These are phyloP conservation scores for Pristionchus maxplancki DNA, from an alignment of 2,888 invertebrate species.

Conservation along the genomic window DNA sequence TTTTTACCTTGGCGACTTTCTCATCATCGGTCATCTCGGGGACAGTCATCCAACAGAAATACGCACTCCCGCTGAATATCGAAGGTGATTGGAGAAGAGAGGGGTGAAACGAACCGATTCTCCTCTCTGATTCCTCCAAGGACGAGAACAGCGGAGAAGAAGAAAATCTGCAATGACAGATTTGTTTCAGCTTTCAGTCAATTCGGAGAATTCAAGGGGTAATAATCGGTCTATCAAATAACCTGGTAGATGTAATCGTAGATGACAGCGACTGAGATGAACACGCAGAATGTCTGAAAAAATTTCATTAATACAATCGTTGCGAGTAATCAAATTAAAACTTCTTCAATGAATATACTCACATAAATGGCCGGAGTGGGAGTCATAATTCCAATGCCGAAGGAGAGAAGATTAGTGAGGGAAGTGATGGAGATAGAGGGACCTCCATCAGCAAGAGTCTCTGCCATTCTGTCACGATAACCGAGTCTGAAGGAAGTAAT, in stretches of 20 bases:
- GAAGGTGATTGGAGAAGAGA: background rate
- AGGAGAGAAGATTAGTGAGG: slow-evolving; percentile 75
- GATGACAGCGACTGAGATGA: slow-evolving; percentile 74
- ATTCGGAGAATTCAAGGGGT: background rate
- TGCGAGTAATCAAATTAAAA: background rate
- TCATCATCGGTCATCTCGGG: slow-evolving; percentile 56
- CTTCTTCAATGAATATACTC: background rate
- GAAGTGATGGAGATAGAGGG: slow-evolving; percentile 77
- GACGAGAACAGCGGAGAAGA: slow-evolving; percentile 75
- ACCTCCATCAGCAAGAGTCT: slow-evolving; percentile 75
- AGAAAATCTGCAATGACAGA: slow-evolving; percentile 64
- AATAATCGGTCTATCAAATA: background rate
- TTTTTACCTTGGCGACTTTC: slow-evolving; percentile 19
- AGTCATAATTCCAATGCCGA: slow-evolving; percentile 75
- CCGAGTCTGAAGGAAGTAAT: slow-evolving; percentile 43
- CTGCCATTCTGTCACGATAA: slow-evolving; percentile 66
- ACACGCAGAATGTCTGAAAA: slow-evolving; percentile 73
- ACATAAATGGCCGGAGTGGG: slow-evolving; percentile 76
- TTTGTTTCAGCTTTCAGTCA: no score
- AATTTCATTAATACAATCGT: background rate
- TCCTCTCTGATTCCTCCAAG: slow-evolving; percentile 73
- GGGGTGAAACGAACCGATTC: slow-evolving; percentile 39
- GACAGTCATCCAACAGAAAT: slow-evolving; percentile 66
- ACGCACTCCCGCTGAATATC: slow-evolving; percentile 64
- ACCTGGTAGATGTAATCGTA: slow-evolving; percentile 75